These are phyloP conservation scores for Ormyrus labotus DNA, from an alignment of 2,888 invertebrate species.

Conservation along the genomic window DNA sequence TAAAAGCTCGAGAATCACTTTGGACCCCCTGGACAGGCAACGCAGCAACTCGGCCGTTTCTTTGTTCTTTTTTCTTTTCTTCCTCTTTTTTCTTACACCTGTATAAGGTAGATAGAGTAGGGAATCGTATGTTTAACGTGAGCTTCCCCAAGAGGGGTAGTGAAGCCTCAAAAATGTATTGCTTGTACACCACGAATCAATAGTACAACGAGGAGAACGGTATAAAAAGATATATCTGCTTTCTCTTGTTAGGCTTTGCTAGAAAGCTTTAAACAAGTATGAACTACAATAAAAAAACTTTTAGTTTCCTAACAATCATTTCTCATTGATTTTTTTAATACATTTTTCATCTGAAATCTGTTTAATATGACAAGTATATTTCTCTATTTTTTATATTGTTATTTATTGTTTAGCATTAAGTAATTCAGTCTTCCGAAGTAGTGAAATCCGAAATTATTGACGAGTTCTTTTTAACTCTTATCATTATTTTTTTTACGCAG, in stretches of 20 bases:
- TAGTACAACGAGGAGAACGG: constrained; percentile 62
- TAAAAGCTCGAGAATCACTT: constrained; percentile 9
- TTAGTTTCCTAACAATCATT: background rate
- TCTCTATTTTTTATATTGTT: no score
- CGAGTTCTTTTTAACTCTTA: no score
- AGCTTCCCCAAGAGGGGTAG: constrained; percentile 69
- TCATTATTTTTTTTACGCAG: no score
- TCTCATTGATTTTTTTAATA: no score
- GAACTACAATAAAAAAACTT: constrained; percentile 1
- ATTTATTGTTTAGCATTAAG: no score
- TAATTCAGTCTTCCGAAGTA: no score
- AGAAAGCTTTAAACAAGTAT: constrained; percentile 18
- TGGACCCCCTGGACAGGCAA: constrained; percentile 46
- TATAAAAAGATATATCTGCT: constrained; percentile 55
- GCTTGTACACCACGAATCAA: constrained; percentile 71
- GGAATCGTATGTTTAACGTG: constrained; percentile 68
- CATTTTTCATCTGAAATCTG: no score
- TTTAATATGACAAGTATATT: no score
- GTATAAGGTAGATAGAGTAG: constrained; percentile 66
- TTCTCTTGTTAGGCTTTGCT: constrained; percentile 54
- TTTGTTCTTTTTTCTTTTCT: constrained; percentile 59
- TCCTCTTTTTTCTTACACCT: constrained; percentile 66
- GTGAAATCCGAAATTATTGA: no score
- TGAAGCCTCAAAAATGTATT: constrained; percentile 72
- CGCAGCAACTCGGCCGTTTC: constrained; percentile 62